These are phyloP conservation scores for Macquaria ambigua DNA, from an alignment of 2,113 vertebrate species.

Conservation along the genomic window DNA sequence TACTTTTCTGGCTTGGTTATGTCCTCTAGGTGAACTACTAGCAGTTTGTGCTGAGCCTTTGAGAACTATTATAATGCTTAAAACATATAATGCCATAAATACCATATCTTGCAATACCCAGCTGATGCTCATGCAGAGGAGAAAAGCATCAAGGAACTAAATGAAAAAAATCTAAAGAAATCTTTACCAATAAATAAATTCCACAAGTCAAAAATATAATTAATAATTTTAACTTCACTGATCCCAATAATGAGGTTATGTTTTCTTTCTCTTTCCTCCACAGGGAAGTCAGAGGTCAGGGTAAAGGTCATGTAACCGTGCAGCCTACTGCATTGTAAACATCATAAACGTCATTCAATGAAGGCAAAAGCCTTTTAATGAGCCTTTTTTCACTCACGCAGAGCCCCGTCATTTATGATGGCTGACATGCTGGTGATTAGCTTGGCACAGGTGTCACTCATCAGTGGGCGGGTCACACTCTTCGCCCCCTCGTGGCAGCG, in stretches of 20 bases:
- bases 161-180: not conserved
- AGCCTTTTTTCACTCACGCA: conserved; percentile 87
- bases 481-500: conserved; percentile 90
- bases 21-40: too few species aligned
- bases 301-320: not conserved
- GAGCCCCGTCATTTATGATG: conserved; percentile 89
- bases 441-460: conserved; percentile 89
- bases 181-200: not conserved
- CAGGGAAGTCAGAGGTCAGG: not conserved
- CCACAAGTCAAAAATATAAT: not conserved
- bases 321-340: not conserved
- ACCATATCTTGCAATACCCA: too few species aligned
- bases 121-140: too few species aligned
- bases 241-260: not conserved
- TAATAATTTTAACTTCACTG: not conserved
- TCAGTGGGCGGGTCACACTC: conserved; percentile 74
- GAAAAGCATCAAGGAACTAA: too few species aligned
- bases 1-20: too few species aligned
- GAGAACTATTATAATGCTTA: not conserved
- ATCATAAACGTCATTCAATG: not conserved
- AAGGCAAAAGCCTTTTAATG: not conserved
- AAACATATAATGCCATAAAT: not conserved
- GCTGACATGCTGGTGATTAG: conserved; percentile 93
- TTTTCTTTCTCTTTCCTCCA: not conserved
- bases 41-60: not conserved